Conservation (phyloP, 1,140 invertebrate species). For the Oryctes rhinoceros region DNA sequence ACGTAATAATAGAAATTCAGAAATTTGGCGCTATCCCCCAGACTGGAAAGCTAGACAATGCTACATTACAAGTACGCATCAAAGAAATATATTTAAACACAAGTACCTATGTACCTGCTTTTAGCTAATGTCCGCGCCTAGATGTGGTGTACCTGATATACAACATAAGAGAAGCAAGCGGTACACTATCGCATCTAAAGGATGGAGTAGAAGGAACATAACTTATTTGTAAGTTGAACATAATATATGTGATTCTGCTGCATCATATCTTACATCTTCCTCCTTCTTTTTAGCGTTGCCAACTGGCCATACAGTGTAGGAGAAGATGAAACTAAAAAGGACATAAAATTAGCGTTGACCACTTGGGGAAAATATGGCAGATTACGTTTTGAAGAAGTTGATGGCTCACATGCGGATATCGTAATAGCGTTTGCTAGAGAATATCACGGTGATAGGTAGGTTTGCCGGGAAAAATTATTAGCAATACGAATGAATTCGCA, state of each 20-base stretch:
- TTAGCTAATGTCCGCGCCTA: slow-evolving; percentile 68
- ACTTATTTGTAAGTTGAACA: slow-evolving; percentile 67
- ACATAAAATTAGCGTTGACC: slow-evolving; percentile 68
- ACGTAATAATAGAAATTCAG: slow-evolving; percentile 72
- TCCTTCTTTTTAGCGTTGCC: slow-evolving; percentile 64
- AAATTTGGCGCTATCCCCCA: slow-evolving; percentile 71
- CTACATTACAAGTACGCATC: slow-evolving; percentile 66
- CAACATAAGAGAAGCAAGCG: slow-evolving; percentile 62
- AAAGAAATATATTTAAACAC: not conserved
- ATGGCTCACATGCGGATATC: slow-evolving; percentile 68
- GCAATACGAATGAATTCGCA: not conserved
- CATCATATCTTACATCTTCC: not conserved
- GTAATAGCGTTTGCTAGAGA: slow-evolving; percentile 69
- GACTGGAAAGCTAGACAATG: slow-evolving; percentile 70
- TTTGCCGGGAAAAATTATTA: not conserved
- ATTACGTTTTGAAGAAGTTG: slow-evolving; percentile 64
- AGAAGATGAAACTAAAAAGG: slow-evolving; percentile 62
- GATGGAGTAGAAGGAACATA: slow-evolving; percentile 71
- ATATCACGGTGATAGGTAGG: slow-evolving; percentile 70
- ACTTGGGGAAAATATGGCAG: slow-evolving; percentile 71
- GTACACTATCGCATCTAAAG: slow-evolving; percentile 64
- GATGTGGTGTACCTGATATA: slow-evolving; percentile 75
- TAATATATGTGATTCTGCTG: not conserved
- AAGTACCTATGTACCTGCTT: slow-evolving; percentile 43
- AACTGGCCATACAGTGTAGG: slow-evolving; percentile 71